Percentiles rank a stretch among this genome's conserved stretches.
Evolutionary conservation across 2,888 invertebrate genomes (phyloP).

Genomic region (Gymnocheta viridis): DNA sequence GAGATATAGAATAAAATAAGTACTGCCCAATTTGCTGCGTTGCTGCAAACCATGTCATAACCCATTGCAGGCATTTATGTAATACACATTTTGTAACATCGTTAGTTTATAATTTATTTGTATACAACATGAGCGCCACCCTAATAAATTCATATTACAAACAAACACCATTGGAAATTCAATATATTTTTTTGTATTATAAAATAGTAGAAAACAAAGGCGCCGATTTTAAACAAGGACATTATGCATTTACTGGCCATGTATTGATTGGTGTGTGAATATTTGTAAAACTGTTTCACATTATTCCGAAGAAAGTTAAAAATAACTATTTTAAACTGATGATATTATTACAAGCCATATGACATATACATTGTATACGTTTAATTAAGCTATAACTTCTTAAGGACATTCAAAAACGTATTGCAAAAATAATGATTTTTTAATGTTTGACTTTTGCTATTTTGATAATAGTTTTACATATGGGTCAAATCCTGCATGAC

Average conservation of each 20-base stretch:
- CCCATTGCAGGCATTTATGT: too few species aligned
- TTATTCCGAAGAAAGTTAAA: constrained; percentile 21
- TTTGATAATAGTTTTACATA: background rate
- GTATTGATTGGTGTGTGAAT: background rate
- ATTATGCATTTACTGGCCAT: background rate
- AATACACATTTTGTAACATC: too few species aligned
- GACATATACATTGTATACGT: too few species aligned
- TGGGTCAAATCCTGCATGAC: too few species aligned
- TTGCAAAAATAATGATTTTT: background rate
- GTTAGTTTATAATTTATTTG: too few species aligned
- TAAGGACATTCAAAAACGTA: background rate
- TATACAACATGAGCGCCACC: too few species aligned
- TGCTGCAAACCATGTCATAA: too few species aligned
- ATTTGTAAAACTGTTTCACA: background rate
- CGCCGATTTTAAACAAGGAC: background rate
- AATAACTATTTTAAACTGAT: constrained; percentile 8
- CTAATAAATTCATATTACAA: background rate
- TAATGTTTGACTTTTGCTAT: background rate
- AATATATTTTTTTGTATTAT: constrained; percentile 18
- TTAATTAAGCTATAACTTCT: background rate
- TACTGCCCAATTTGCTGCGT: too few species aligned
- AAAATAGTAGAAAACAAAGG: background rate
- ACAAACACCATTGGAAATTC: constrained; percentile 16
- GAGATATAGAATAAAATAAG: too few species aligned
- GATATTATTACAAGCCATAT: constrained; percentile 2